Base-by-base conservation (phyloP, 2,797 vertebrate species). In the Hemitrygon akajei region DNA sequence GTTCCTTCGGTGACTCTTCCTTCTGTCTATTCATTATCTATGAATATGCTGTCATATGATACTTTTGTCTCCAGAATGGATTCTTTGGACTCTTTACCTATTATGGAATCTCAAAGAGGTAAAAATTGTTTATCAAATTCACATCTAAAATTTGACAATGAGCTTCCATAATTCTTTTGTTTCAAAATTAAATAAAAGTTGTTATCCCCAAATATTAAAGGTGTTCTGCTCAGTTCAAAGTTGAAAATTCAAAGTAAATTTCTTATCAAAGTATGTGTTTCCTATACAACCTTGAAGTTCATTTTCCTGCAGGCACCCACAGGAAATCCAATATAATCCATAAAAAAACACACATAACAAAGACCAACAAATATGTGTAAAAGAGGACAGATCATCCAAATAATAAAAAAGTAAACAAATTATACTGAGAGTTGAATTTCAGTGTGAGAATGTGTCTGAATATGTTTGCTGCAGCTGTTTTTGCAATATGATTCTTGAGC, bases 81-180 rank as follows among this genome's bases (percentile, higher is more conserved):
- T 94, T 97, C 98, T 3, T 95, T 99, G 96, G 98, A 97, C 94
- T 97, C 96, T 40, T 97, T 99, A 94, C 96, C 96, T 91, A 96
- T 99, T 94, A 96, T 96, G 56, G 98, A 99, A 80, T 96, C 97
- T 94, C 98, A 98, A 96, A 97, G 96, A 97, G 98, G 98, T 99
- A 96, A 95, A 95, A 94, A 94, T 84, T 9, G 60, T 91, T 69
- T 69, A 58, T 73, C 47, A 76, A 58, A 7, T 58, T 76, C 40
- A 75, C 0, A 86, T 37, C 93, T 81, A 93, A 73, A 34, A 0
- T 25, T 71, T 93, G 93, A 93, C 82, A 0, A 93, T 93, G 20
- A 93, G 71, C 93, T 94, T 94, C 94, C 94, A 94, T 95, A 94
- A 75, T 75, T 95, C 94, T 82, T 94, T 94, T 63, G 92, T 94